Conservation (phyloP, 1,140 invertebrate species). For the Macrobrachium rosenbergii region DNA sequence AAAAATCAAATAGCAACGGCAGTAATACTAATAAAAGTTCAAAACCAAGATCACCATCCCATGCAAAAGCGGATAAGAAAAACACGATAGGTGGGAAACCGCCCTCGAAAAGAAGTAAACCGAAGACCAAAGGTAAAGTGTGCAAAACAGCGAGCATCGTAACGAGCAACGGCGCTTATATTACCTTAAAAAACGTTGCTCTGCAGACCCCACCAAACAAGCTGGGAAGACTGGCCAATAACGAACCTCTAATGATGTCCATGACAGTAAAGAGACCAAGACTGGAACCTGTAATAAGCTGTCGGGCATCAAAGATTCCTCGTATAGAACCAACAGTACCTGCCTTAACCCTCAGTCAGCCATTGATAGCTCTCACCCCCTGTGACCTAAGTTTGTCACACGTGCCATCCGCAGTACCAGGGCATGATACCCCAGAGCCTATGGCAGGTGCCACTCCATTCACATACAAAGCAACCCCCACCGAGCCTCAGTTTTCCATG, state of each 20-base stretch:
- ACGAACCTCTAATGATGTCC: constrained; percentile 65
- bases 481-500: neutral
- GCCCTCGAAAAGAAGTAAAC: constrained; percentile 55
- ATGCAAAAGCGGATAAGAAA: constrained; percentile 44
- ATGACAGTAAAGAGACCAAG: constrained; percentile 65
- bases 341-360: constrained; percentile 37
- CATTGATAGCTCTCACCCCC: constrained; percentile 45
- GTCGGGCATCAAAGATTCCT: constrained; percentile 55
- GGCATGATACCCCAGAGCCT: constrained; percentile 40
- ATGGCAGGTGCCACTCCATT: constrained; percentile 51
- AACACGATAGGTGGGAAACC: constrained; percentile 32
- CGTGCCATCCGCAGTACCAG: constrained; percentile 41
- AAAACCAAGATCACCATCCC: constrained; percentile 18
- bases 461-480: constrained; percentile 6
- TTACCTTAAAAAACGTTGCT: constrained; percentile 64
- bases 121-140: constrained; percentile 59
- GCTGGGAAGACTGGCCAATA: constrained; percentile 50
- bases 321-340: constrained; percentile 52
- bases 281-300: constrained; percentile 43
- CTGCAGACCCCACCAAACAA: constrained; percentile 61
- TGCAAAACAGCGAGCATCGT: constrained; percentile 65
- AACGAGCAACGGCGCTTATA: constrained; percentile 65
- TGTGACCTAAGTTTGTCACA: constrained; percentile 32
- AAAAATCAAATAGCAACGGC: constrained; percentile 33
- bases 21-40: constrained; percentile 36